Conservation (phyloP, 2,888 invertebrate species). For the Eutolmus rufibarbis region DNA sequence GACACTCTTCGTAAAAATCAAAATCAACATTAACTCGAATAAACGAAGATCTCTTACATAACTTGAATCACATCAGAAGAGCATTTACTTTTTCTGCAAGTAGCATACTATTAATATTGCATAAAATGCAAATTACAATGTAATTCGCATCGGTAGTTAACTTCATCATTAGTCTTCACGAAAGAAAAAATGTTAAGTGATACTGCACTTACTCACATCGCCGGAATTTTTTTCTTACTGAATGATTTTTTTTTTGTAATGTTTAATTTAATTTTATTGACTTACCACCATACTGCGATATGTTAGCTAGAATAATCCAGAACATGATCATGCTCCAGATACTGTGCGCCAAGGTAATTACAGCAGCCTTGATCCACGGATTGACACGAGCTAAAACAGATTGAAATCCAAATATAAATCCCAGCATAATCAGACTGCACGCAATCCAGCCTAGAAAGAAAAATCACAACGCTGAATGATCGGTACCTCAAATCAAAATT, state of each 20-base stretch:
- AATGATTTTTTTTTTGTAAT: background rate
- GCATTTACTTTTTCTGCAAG: background rate
- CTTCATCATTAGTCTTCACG: background rate
- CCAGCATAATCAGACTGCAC: constrained; percentile 49
- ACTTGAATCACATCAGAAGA: background rate
- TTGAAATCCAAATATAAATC: constrained; percentile 52
- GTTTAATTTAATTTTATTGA: background rate
- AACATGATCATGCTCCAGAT: constrained; percentile 63
- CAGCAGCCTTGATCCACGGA: constrained; percentile 53
- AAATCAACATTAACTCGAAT: background rate
- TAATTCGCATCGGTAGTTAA: background rate
- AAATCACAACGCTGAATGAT: background rate
- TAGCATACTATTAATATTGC: background rate
- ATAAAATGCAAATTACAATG: background rate
- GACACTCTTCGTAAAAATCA: background rate
- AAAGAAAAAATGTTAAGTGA: background rate
- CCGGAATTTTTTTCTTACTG: background rate
- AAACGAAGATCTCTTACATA: background rate
- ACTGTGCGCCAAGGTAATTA: constrained; percentile 62
- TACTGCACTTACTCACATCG: background rate
- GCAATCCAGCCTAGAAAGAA: constrained; percentile 53
- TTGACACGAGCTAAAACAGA: constrained; percentile 48
- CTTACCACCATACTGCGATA: constrained; percentile 63
- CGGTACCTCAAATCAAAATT: background rate
- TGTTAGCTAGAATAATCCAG: constrained; percentile 63